Evolutionary conservation across 1,140 invertebrate genomes (phyloP), one percentile per base, ranked within the genome.

Genomic region (Tribolium castaneum): DNA sequence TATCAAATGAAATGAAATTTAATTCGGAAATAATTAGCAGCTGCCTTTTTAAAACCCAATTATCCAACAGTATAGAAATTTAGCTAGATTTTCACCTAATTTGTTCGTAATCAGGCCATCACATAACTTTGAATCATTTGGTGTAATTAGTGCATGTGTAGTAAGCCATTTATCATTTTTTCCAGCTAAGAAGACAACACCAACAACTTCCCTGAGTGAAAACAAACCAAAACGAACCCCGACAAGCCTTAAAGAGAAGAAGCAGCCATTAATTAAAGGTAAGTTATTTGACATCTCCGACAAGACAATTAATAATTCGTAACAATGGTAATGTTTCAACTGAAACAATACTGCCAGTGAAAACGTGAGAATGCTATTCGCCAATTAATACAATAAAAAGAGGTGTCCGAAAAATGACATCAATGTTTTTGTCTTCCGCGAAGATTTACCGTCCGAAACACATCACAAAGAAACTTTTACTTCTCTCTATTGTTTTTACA

Each of bases 211-310:
- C 71, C 75, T 12, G n/a, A 66, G 59, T 14, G 59, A 66, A 35
- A 12, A 25, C 10, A 66, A 66, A 30, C 59, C 59, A 13, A 66
- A 66, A 35, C 25, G 59, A 13, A 39, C 30, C 59, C 59, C 59
- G 5, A 6, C 30, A n/a, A 30, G 25, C 3, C 30, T 70, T 6
- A 81, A 81, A 76, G 78, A 81, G 12, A 81, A 79, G 50, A 79
- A 81, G 52, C 77, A 70, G 14, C 49, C 59, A 70, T 14, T 34
- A 4, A 75, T 49, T 50, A 81, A 81, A 80, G 80, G 80, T 81
- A 59, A 81, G 80, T 73, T 35, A 5, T 56, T 25, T 9, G 19
- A n/a, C 14, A 30, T 62, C 16, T 14, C 52, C 14, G 16, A 62
- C 30, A 14, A 66, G 0, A 66, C 30, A 66, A 66, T 66, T 34